Evolutionary conservation across 2,797 vertebrate species (phyloP).

Genomic region (Anisognathus igniventris): DNA sequence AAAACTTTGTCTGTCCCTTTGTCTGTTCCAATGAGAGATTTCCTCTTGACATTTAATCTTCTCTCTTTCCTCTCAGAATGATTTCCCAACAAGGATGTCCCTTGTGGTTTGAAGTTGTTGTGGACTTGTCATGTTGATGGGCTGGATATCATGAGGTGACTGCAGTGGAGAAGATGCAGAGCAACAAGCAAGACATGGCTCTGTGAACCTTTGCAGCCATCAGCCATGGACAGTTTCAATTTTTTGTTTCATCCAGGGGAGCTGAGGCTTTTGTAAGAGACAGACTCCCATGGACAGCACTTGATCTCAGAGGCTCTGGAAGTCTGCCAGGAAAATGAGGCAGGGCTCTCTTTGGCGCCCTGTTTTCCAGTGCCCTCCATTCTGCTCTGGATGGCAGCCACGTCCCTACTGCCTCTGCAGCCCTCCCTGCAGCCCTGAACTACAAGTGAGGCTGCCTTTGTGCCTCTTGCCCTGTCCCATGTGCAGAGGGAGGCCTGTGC

Average conservation of each 20-base stretch:
- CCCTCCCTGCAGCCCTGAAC: not conserved
- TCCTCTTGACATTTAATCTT: slow-evolving; percentile 38
- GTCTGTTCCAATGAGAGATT: not conserved
- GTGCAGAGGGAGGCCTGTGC: not conserved
- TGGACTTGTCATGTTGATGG: slow-evolving; percentile 42
- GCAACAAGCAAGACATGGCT: slow-evolving; percentile 51
- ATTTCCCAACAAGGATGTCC: slow-evolving; percentile 83
- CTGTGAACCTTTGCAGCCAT: slow-evolving; percentile 35
- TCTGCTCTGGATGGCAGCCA: not conserved
- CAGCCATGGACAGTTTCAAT: slow-evolving; percentile 36
- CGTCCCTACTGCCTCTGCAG: not conserved
- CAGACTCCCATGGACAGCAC: slow-evolving; percentile 6
- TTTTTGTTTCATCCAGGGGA: slow-evolving; percentile 36
- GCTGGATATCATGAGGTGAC: slow-evolving; percentile 42
- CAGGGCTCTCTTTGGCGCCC: slow-evolving; percentile 1
- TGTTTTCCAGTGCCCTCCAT: not conserved
- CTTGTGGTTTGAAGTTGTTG: slow-evolving; percentile 79
- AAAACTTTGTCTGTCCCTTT: not conserved
- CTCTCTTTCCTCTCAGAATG: slow-evolving; percentile 70
- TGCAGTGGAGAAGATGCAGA: slow-evolving; percentile 29
- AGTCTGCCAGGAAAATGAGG: slow-evolving; percentile 1
- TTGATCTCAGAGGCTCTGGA: not conserved
- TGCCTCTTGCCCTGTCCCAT: not conserved
- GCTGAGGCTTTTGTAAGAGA: slow-evolving; percentile 5
- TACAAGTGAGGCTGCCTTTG: not conserved